A percentile compares a stretch with the other conserved stretches of the same genome.
These are phyloP conservation scores for Sebastes vulpes DNA, from an alignment of 2,797 vertebrate species.

Conservation along the genomic window DNA sequence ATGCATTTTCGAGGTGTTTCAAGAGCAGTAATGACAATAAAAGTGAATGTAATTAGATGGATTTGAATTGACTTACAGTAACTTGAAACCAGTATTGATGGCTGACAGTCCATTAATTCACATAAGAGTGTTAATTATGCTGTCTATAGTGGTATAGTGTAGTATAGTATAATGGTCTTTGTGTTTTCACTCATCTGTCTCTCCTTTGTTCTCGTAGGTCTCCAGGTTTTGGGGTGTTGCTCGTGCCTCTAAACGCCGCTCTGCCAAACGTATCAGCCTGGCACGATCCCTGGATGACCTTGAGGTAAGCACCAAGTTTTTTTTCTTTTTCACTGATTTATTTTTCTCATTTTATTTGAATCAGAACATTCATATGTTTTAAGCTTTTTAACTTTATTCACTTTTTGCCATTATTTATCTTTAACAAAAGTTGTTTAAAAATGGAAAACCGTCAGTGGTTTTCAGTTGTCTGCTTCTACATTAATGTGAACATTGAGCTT, in stretches of 20 bases:
- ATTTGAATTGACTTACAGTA: not conserved
- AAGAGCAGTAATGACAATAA: not conserved
- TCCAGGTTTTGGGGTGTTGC: constrained; percentile 85
- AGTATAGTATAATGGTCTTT: not conserved
- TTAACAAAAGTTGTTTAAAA: not conserved
- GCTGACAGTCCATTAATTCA: not conserved
- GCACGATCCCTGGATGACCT: constrained; percentile 96
- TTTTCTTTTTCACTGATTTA: not conserved
- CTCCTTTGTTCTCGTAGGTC: constrained; percentile 69
- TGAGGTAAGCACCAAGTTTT: constrained; percentile 85
- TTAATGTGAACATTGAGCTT: constrained; percentile 21
- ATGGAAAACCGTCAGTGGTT: not conserved
- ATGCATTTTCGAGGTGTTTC: not conserved
- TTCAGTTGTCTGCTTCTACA: not conserved
- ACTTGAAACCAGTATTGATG: not conserved
- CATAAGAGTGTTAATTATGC: not conserved
- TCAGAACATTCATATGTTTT: not conserved
- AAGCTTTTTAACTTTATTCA: not conserved
- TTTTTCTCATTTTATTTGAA: not conserved
- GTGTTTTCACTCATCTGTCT: not conserved
- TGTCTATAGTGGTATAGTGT: not conserved
- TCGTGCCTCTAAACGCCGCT: constrained; percentile 88
- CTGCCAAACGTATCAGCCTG: constrained; percentile 91
- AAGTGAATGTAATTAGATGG: not conserved
- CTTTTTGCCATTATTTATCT: not conserved